These are phyloP conservation scores for Solenodon paradoxus DNA, from an alignment of 2,113 vertebrate species.

Conservation along the genomic window DNA sequence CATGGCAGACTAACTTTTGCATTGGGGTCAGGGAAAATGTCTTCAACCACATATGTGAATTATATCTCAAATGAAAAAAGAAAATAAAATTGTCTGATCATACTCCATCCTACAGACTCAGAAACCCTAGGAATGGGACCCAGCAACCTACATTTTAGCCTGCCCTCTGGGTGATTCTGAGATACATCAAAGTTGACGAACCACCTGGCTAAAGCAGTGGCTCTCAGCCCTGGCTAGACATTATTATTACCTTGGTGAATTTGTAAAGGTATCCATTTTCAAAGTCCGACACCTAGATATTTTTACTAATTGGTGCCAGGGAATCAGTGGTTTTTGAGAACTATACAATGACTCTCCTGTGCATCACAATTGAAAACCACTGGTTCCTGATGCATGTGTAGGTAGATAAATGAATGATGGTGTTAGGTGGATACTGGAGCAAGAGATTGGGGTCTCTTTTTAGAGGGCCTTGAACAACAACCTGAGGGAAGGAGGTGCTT, in stretches of 20 bases:
- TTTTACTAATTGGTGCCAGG: neutral
- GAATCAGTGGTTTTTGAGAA: neutral
- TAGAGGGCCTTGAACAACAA: neutral
- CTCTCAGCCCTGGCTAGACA: neutral
- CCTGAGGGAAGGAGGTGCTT: neutral
- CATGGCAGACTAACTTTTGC: no score
- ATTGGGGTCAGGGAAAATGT: no score
- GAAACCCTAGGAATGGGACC: neutral
- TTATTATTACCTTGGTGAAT: neutral
- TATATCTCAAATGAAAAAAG: neutral
- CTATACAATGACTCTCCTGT: neutral
- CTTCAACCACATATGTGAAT: neutral
- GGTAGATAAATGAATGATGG: neutral
- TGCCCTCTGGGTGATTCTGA: neutral
- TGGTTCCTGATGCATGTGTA: neutral
- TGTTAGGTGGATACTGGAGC: neutral
- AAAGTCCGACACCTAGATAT: neutral
- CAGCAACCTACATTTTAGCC: neutral
- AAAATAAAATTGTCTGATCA: neutral
- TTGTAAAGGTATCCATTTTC: neutral
- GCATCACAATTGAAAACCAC: neutral
- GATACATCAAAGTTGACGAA: neutral
- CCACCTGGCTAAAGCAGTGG: no score
- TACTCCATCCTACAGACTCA: neutral
- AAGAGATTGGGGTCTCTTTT: neutral